Evolutionary conservation across 2,888 invertebrate species (phyloP), one percentile per base, ranked within the genome.

Genomic region (Calliscelio sp.): DNA sequence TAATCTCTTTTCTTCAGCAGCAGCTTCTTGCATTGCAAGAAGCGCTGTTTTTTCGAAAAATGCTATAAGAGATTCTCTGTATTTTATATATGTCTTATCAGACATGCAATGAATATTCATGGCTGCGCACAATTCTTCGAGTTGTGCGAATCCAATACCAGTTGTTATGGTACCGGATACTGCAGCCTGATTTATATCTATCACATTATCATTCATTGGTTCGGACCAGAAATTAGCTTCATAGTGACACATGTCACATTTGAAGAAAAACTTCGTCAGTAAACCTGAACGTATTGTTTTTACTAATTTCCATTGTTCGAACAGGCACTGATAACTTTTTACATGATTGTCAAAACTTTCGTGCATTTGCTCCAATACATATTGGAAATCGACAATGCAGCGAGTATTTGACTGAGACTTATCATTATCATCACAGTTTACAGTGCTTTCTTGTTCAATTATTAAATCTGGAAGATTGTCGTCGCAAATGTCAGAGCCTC

Each of bases 1-100:
- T 38, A 85, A 59, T 18, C 59, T n/a, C 44, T 16, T 63, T 82
- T 85, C 85, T 35, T 51, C 61, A 49, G 20, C 68, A 11, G 51
- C 74, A 25, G 80, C 80, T n/a, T 68, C 55, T 35, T 61, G 1
- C 81, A 85, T 35, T 16, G 38, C 2, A 59, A 16, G 7, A 20
- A 18, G 20, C 6, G 59, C 59, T 18, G 59, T 16, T 35, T 35
- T 32, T 59, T 35, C 5, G 38, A 35, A 35, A 5, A 35, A 2
- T 2, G 32, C 59, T 20, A 59, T 25, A 11, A 59, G 10, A 59
- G 35, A 20, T 38, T 59, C 59, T 16, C 59, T 35, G 18, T 18
- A 35, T 35, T 59, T 59, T 16, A 20, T n/a, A 20, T 61, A 61
- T 11, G 22, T 41, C 7, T 22, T 20, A 14, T 20, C 2, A 6